A percentile compares a stretch with the other conserved stretches of the same genome.
phyloP scores from a whole-genome alignment of 2,113 vertebrate genomes.

The Platanista minor region DNA sequence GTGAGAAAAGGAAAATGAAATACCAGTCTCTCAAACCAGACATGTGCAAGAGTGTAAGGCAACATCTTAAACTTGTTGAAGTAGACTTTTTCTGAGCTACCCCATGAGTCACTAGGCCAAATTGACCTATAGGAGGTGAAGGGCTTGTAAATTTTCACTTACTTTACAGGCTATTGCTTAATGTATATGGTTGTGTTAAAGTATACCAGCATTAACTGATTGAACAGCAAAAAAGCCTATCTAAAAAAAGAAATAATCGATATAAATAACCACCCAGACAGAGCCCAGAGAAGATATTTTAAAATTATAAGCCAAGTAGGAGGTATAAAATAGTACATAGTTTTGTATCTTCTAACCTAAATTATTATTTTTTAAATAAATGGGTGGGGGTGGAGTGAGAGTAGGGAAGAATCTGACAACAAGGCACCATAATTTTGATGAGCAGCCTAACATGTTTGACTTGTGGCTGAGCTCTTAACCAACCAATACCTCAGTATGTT shows the following conservation, averaged over 20 bases:
- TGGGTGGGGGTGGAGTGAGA: not conserved
- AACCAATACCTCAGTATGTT: not conserved
- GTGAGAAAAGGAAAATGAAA: not conserved
- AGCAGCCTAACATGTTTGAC: not conserved
- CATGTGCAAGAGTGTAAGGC: not conserved
- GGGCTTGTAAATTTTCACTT: not conserved
- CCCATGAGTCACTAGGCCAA: not conserved
- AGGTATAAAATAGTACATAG: not conserved
- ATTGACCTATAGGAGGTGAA: not conserved
- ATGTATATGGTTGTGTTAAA: not conserved
- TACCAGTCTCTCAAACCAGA: not conserved
- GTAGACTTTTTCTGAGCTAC: not conserved
- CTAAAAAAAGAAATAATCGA: not conserved
- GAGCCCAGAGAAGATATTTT: not conserved
- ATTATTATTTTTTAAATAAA: constrained; percentile 1
- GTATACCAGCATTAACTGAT: not conserved
- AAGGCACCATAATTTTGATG: not conserved
- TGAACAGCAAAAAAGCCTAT: not conserved
- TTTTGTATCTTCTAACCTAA: not conserved
- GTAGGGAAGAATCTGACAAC: not conserved
- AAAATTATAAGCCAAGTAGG: not conserved
- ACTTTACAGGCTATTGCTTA: not conserved
- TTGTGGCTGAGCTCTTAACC: not conserved
- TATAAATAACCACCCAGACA: not conserved
- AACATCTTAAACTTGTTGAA: not conserved